These are phyloP conservation scores for Phaetusa simplex DNA, from an alignment of 2,113 vertebrate species.

Conservation along the genomic window DNA sequence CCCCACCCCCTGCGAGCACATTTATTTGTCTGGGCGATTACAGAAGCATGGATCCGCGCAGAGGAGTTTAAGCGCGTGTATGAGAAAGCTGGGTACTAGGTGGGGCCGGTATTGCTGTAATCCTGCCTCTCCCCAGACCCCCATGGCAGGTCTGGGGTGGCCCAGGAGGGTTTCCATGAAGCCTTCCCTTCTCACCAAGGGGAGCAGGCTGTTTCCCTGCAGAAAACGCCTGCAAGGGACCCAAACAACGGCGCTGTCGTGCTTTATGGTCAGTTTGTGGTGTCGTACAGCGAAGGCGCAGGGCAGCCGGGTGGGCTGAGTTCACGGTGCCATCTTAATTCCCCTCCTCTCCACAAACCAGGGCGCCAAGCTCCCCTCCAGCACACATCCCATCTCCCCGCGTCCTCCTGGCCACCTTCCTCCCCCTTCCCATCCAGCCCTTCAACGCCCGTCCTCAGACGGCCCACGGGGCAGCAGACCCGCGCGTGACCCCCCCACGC, in stretches of 20 bases:
- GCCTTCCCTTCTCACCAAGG: neutral
- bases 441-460: neutral
- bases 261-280: neutral
- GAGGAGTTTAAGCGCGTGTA: neutral
- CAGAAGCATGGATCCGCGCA: neutral
- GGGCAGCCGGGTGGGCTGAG: neutral
- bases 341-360: too few relatives aligned
- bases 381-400: neutral
- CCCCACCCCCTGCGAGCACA: too few relatives aligned
- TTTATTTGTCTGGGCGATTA: neutral
- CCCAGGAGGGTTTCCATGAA: too few relatives aligned
- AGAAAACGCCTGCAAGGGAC: neutral
- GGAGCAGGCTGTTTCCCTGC: neutral
- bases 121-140: accelerated
- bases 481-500: accelerated
- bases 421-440: accelerated
- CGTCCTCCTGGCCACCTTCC: neutral
- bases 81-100: neutral
- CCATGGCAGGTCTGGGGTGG: neutral
- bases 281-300: neutral
- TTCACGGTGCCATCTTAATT: neutral
- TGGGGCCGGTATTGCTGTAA: too few relatives aligned
- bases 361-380: neutral
- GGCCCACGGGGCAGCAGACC: neutral
- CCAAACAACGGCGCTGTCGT: too few relatives aligned